Evolutionary conservation across 2,888 invertebrate genomes (phyloP).

Genomic region (Ophion ellenae): DNA sequence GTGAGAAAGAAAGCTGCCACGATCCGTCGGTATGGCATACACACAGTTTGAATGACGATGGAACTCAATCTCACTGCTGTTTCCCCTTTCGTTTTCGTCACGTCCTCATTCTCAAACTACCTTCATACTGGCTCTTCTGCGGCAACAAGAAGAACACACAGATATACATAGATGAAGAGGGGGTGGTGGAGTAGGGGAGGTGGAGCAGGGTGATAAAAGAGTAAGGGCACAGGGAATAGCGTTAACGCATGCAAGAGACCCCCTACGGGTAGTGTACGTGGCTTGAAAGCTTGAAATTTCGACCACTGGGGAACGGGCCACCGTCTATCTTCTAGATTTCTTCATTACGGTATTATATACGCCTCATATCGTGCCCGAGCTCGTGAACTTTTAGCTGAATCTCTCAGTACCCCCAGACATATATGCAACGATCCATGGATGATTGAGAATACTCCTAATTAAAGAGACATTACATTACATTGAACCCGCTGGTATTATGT

Average conservation of each 20-base stretch:
- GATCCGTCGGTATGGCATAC: slow-evolving; percentile 46
- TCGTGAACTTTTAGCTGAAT: slow-evolving; percentile 48
- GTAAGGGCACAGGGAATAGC: slow-evolving; percentile 63
- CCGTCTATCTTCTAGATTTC: slow-evolving; percentile 74
- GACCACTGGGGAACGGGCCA: not conserved
- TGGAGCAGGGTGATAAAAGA: slow-evolving; percentile 57
- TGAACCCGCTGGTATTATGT: too few relatives aligned
- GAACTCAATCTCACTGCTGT: slow-evolving; percentile 41
- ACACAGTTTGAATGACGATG: slow-evolving; percentile 48
- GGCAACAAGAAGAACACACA: slow-evolving; percentile 22
- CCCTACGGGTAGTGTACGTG: slow-evolving; percentile 74
- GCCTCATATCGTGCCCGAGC: slow-evolving; percentile 64
- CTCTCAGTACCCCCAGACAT: slow-evolving; percentile 11
- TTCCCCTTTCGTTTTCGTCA: slow-evolving; percentile 48
- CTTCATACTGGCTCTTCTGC: slow-evolving; percentile 37
- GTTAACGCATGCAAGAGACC: slow-evolving; percentile 76
- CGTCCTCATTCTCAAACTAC: slow-evolving; percentile 49
- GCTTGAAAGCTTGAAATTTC: slow-evolving; percentile 75
- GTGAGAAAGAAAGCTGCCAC: slow-evolving; percentile 43
- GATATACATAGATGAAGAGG: slow-evolving; percentile 22
- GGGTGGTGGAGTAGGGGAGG: slow-evolving; percentile 38
- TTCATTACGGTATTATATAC: slow-evolving; percentile 77
- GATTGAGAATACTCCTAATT: not conserved
- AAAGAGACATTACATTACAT: not conserved
- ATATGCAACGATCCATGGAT: slow-evolving; percentile 5